Base-by-base conservation (phyloP, 2,888 invertebrate genomes). In the Galerucella calmariensis region DNA sequence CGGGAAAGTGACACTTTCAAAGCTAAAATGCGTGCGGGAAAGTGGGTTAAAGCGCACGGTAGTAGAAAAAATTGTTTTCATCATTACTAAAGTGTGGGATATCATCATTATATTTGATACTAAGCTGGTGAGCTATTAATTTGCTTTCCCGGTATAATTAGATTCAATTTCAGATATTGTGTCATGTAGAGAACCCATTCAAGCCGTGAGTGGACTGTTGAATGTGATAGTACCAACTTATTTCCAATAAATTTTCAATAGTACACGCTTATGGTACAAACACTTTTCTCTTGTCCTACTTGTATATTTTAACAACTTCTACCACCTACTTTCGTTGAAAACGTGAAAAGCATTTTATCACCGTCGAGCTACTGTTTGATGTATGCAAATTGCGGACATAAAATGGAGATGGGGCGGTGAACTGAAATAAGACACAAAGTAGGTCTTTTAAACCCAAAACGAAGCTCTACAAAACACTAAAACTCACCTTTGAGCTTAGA, bases 321-420 rank as follows among this genome's bases (percentile, higher is more conserved):
- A 51, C n/a, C 8, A 5, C n/a, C n/a, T 51, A 14, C 14, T 14
- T 12, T n/a, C 51, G 51, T 51, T 51, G n/a, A n/a, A 51, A 6
- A 51, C 6, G n/a, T 14, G 5, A 51, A 51, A 51, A 14, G 51
- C 14, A 51, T 51, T 51, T 51, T n/a, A 14, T 51, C 51, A 51
- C 51, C 4, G 51, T n/a, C n/a, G 51, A 51, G n/a, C 5, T n/a
- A n/a, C 14, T 51, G 51, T 51, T 51, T n/a, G 51, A 51, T 51
- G 51, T 51, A 51, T 51, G n/a, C n/a, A 51, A 51, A 51, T 51
- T 51, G 51, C 51, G 51, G n/a, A 51, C 51, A 51, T 51, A n/a
- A 51, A 51, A 51, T n/a, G 51, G 14, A 51, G 4, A 51, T 51
- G n/a, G 51, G 51, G 51, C 51, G 51, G 51, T 51, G 51, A 51